Base-by-base conservation (phyloP, 2,797 vertebrate species). In the Centropyge bicolor region DNA sequence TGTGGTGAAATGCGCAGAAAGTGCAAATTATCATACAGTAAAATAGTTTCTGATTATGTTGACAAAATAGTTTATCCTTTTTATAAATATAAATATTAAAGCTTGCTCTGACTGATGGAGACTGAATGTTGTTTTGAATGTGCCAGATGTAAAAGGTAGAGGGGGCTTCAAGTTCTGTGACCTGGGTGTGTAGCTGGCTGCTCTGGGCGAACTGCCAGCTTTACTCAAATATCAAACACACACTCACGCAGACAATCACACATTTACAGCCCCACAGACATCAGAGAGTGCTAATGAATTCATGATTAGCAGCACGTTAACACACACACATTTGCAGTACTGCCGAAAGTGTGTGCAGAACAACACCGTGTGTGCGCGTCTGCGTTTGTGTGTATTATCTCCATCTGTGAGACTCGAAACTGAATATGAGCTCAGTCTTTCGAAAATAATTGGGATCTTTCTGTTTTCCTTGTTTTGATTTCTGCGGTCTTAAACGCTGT, bases 251-350 rank as follows among this genome's bases (percentile, higher is more conserved):
- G 40, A 73, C 73, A 80, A 40, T 52, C 61, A 67, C 63, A 79
- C 35, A 71, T 68, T 72, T 46, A 65, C 74, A 90, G 85, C 69
- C 60, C 54, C 80, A 75, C 43, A 88, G 68, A 89, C 82, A 88
- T 89, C 82, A 89, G 88, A 90, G 80, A 78, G 78, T 82, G 85
- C 76, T 92, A 93, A 92, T 92, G 85, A 92, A 93, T 91, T 92
- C 76, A 83, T 88, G 89, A 88, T 90, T 85, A 84, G 78, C 85
- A 81, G 80, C 81, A 85, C 84, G 82, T 48, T 82, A 14, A 10
- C 10, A 46, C 82, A 65, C 61, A 74, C 63, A 62, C 74, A 80
- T 65, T 76, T 77, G 51, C 68, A 70, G 49, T 66, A 59, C 81
- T 6, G 45, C 86, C 76, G 35, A 61, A 88, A 83, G 83, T 79